phyloP scores from a whole-genome alignment of 92 coral and sea anemone genomes.

The Actinernus sp. region DNA sequence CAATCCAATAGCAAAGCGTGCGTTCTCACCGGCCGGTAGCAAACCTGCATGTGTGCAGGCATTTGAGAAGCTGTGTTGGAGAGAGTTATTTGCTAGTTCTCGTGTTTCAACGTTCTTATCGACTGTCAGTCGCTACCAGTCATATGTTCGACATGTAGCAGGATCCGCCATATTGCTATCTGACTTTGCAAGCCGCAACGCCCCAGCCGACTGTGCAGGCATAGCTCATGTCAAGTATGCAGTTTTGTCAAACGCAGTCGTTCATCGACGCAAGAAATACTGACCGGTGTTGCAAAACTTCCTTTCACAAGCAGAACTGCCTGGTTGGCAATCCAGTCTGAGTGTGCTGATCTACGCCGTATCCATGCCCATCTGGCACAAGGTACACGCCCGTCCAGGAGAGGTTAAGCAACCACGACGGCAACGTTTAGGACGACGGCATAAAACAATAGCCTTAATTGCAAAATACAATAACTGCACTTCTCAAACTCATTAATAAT shows the following conservation, averaged over 20 bases:
- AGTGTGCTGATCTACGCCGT: too few relatives aligned
- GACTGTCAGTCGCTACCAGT: conserved; percentile 57
- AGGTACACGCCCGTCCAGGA: conserved; percentile 46
- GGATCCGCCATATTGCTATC: conserved; percentile 60
- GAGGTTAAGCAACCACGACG: too few relatives aligned
- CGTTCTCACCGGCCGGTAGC: conserved; percentile 46
- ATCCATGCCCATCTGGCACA: too few relatives aligned
- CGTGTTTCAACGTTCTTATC: conserved; percentile 48
- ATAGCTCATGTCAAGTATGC: too few relatives aligned
- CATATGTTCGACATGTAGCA: conserved; percentile 42
- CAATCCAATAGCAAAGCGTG: conserved; percentile 34
- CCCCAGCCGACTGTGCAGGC: too few relatives aligned
- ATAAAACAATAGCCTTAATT: too few relatives aligned
- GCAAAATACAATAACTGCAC: too few relatives aligned
- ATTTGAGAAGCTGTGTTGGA: conserved; percentile 45
- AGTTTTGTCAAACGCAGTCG: conserved; percentile 39
- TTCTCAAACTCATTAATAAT: too few relatives aligned
- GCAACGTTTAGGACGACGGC: too few relatives aligned
- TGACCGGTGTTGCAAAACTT: too few relatives aligned
- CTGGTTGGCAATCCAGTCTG: conserved; percentile 49
- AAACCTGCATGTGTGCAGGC: conserved; percentile 70
- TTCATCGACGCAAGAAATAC: conserved; percentile 20
- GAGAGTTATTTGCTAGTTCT: conserved; percentile 58
- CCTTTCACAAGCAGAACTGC: conserved; percentile 49
- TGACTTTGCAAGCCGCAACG: conserved; percentile 71